phyloP scores from a whole-genome alignment of 2,797 vertebrate species.

The Epinephelus coioides region DNA sequence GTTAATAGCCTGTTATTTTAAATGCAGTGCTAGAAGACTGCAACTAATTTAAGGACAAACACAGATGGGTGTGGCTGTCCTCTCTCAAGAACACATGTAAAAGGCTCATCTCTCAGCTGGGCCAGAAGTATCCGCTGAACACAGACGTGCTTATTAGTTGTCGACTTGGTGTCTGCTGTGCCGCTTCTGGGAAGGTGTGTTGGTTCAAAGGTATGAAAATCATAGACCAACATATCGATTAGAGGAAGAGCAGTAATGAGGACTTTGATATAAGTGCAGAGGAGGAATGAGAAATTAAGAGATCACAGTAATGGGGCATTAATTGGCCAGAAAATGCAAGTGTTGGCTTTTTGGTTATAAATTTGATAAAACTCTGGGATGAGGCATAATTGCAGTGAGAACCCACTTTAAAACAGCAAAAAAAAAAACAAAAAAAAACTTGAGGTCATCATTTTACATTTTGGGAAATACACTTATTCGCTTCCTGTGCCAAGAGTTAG shows the following conservation, averaged over 20 bases:
- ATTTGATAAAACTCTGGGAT: background rate
- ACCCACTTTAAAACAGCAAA: background rate
- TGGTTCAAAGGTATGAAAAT: conserved; percentile 37
- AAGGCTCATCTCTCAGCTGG: conserved; percentile 42
- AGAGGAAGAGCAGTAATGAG: conserved; percentile 25
- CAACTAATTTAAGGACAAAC: conserved; percentile 12
- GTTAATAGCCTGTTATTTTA: conserved; percentile 24
- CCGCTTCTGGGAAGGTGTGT: conserved; percentile 3
- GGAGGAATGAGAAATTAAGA: conserved; percentile 1
- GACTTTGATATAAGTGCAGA: conserved; percentile 8
- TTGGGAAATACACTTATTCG: background rate
- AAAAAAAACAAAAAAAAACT: background rate
- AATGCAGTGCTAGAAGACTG: conserved; percentile 16
- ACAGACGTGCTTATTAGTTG: conserved; percentile 45
- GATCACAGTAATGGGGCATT: background rate
- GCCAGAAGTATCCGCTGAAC: conserved; percentile 27
- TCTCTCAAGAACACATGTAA: conserved; percentile 21
- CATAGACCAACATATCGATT: conserved; percentile 5
- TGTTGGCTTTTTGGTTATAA: background rate
- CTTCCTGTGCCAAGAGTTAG: background rate
- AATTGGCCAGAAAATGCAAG: background rate
- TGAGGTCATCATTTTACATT: background rate
- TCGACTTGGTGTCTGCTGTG: conserved; percentile 20
- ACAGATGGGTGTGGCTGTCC: background rate
- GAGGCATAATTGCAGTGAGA: background rate